Evolutionary conservation across 2,113 vertebrate genomes (phyloP), one percentile per base, ranked within the genome.

Genomic region (Microtus ochrogaster): DNA sequence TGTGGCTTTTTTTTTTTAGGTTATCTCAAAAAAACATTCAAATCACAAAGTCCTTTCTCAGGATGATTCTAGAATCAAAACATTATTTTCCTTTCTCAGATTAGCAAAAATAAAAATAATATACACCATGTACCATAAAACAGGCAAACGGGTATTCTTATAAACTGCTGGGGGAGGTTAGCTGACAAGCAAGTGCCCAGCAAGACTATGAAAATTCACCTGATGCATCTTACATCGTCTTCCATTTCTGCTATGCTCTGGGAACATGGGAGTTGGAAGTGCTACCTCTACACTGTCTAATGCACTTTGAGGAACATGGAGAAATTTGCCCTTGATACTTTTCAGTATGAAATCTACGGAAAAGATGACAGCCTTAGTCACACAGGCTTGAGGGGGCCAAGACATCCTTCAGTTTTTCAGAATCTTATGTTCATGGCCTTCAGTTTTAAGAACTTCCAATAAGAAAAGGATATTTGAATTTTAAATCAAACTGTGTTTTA

Each of bases 61-160:
- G 61, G 30, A 72, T 63, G 83, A 90, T 63, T 94, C 47, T 94
- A 44, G 16, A 91, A 92, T 66, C 82, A 93, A 97, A 90, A 89
- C 0, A 83, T 2, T 5, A 55, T 77, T 84, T 93, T 73, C 47
- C 84, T 61, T 91, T 93, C 44, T 97, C 58, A 49, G 11, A 79
- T 17, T 68, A 52, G n/a, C 77, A 90, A 96, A 92, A 81, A 74
- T 78, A 16, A 94, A 66, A 24, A 66, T 65, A 72, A 70, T 36
- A 92, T 1, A 55, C 21, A 91, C 49, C 10, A 49, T 70, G 16
- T 55, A 58, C 22, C 21, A 83, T 5, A 74, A 33, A 19, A 91
- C 21, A 90, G 66, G 44, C 82, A 85, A 87, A 66, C 12, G 65
- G 81, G 74, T 8, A 65, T 13, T 86, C 47, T 73, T 21, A 77